Conservation (phyloP, 2,113 vertebrate species). For the Caracal caracal region DNA sequence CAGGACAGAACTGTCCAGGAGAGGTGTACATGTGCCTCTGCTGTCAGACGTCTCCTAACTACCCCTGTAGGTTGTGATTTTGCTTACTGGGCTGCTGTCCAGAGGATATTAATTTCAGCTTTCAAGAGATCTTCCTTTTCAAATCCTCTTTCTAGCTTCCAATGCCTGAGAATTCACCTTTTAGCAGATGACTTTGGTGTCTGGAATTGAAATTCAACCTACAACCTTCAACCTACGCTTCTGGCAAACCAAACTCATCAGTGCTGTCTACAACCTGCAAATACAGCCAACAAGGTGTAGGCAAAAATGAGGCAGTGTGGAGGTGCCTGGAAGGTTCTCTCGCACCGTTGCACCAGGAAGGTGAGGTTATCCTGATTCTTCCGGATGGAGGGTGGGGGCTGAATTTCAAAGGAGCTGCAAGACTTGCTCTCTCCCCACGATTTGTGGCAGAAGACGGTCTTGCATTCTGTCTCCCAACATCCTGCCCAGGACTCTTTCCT, state of each 20-base stretch:
- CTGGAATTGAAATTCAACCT: slow-evolving; percentile 3
- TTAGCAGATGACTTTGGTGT: background rate
- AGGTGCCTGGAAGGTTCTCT: background rate
- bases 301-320: too few species aligned
- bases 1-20: background rate
- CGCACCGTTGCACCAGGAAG: background rate
- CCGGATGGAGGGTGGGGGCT: background rate
- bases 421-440: background rate
- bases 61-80: background rate
- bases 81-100: background rate
- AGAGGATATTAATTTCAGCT: background rate
- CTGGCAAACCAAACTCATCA: background rate
- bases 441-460: background rate
- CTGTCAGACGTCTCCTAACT: accelerated
- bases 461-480: background rate
- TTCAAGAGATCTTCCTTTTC: background rate
- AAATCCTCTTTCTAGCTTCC: background rate
- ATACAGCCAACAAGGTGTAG: accelerated
- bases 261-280: background rate
- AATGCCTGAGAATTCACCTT: background rate
- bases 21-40: background rate
- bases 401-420: background rate
- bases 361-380: background rate
- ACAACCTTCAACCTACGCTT: background rate
- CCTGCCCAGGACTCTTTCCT: background rate